phyloP scores from a whole-genome alignment of 2,113 vertebrate genomes.

The Nerophis ophidion region DNA sequence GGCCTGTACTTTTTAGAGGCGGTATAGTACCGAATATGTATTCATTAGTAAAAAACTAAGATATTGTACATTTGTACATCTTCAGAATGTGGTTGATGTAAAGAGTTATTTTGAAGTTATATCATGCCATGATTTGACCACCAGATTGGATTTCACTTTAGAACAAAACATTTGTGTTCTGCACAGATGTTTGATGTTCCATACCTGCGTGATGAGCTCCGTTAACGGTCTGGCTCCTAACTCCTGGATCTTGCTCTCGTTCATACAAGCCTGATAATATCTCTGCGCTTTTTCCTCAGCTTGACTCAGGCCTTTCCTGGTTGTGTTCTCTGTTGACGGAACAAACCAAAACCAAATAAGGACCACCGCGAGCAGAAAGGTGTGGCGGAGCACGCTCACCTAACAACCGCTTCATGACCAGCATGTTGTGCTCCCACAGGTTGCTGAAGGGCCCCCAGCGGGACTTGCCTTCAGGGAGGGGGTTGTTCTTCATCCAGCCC shows the following conservation, averaged over 20 bases:
- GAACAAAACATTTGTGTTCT: too few species aligned
- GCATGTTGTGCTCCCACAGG: constrained; percentile 95
- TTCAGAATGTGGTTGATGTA: too few species aligned
- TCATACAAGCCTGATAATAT: constrained; percentile 95
- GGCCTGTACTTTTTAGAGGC: too few species aligned
- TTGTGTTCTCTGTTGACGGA: constrained; percentile 78
- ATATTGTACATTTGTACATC: too few species aligned
- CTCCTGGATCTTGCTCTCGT: constrained; percentile 85
- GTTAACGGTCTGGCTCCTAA: constrained; percentile 80
- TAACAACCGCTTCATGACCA: constrained; percentile 87
- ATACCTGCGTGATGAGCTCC: constrained; percentile 86
- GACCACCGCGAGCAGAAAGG: too few species aligned
- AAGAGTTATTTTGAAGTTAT: too few species aligned
- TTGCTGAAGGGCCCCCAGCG: constrained; percentile 95
- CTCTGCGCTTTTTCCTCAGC: constrained; percentile 86
- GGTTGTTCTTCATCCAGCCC: constrained; percentile 91
- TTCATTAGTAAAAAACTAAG: too few species aligned
- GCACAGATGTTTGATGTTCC: background rate
- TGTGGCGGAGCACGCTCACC: constrained; percentile 65
- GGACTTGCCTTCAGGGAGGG: constrained; percentile 86
- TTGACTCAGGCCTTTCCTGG: constrained; percentile 73
- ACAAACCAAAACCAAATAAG: too few species aligned
- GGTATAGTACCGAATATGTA: too few species aligned
- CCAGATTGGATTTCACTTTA: too few species aligned
- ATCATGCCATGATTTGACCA: too few species aligned